Evolutionary conservation across 53 echinoderm and acorn worm genomes (phyloP).

Genomic region (Echinarachnius parma): DNA sequence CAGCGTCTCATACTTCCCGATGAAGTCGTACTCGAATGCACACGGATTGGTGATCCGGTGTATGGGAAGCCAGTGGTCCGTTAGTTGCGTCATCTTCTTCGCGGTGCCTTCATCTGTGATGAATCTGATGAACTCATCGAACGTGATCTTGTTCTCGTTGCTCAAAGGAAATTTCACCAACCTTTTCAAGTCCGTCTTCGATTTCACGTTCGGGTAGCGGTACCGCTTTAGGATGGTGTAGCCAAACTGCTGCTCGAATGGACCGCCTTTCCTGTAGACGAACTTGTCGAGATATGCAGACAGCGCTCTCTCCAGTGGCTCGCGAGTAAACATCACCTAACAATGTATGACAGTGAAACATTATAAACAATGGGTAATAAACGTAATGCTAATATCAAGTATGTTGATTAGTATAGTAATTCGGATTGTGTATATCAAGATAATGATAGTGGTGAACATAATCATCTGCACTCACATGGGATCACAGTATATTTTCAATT

Average conservation of each 20-base stretch:
- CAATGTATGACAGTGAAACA: too few species aligned
- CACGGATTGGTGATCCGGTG: slow-evolving; percentile 47
- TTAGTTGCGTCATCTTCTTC: slow-evolving; percentile 26
- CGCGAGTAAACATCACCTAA: slow-evolving; percentile 49
- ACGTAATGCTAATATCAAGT: too few species aligned
- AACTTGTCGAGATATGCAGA: slow-evolving; percentile 58
- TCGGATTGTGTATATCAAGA: too few species aligned
- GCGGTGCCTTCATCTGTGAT: slow-evolving; percentile 47
- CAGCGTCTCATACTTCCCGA: slow-evolving; percentile 58
- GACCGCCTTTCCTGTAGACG: slow-evolving; percentile 22
- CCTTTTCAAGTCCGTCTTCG: background rate
- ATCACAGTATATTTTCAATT: too few species aligned
- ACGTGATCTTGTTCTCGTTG: slow-evolving; percentile 33
- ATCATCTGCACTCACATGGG: too few species aligned
- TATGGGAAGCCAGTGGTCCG: slow-evolving; percentile 55
- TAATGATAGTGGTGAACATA: too few species aligned
- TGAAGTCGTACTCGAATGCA: slow-evolving; percentile 44
- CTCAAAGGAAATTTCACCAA: slow-evolving; percentile 1
- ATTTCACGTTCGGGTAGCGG: too few species aligned
- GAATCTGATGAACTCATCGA: slow-evolving; percentile 55
- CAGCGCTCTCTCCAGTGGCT: slow-evolving; percentile 47
- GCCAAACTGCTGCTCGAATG: slow-evolving; percentile 37
- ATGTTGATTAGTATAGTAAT: too few species aligned
- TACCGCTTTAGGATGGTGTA: slow-evolving; percentile 23
- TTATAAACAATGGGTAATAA: too few species aligned